phyloP scores from a whole-genome alignment of 2,797 vertebrate species.

The Anabas testudineus region DNA sequence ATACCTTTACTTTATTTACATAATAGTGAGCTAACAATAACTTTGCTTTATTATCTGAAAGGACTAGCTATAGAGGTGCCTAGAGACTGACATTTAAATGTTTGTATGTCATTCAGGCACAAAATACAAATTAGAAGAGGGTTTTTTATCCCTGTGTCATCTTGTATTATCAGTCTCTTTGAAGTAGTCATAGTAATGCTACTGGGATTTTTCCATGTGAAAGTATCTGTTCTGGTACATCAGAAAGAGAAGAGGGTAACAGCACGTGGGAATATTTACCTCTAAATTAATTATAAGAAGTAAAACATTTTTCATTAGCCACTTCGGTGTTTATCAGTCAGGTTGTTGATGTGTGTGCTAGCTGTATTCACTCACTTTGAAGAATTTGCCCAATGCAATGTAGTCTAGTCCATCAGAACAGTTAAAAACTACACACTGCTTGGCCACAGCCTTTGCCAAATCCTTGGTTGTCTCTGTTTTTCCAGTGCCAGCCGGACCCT shows the following conservation, averaged over 20 bases:
- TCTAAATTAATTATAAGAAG: constrained; percentile 8
- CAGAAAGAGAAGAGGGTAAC: constrained; percentile 10
- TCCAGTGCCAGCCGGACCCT: constrained; percentile 93
- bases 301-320: constrained; percentile 1
- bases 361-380: constrained; percentile 84
- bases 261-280: constrained; percentile 9
- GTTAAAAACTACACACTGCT: constrained; percentile 95
- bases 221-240: constrained; percentile 12
- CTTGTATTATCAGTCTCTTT: constrained; percentile 12
- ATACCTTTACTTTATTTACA: background rate
- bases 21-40: background rate
- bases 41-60: background rate
- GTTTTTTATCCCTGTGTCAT: constrained; percentile 2
- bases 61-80: background rate
- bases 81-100: constrained; percentile 17
- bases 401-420: constrained; percentile 95
- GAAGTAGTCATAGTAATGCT: constrained; percentile 17
- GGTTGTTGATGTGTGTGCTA: background rate
- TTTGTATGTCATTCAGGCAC: background rate
- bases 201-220: constrained; percentile 3
- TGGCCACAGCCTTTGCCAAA: constrained; percentile 94
- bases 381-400: constrained; percentile 93
- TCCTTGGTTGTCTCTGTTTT: constrained; percentile 96
- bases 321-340: background rate
- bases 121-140: constrained; percentile 2